Evolutionary conservation across 2,797 vertebrate genomes (phyloP), one percentile per base, ranked within the genome.

Genomic region (Hydrocynus forskahlii): DNA sequence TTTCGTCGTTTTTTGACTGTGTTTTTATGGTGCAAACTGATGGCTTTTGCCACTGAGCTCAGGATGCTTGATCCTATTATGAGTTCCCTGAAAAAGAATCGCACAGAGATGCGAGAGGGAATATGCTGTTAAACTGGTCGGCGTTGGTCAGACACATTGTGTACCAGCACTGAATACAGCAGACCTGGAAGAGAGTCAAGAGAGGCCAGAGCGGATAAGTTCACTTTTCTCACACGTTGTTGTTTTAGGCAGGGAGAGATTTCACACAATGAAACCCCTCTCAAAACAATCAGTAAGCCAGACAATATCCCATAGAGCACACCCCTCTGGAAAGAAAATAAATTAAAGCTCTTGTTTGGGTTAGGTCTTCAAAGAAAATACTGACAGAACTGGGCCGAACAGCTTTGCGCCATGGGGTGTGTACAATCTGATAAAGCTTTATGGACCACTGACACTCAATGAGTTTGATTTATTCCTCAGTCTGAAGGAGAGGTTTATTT

Each of bases 331-430:
- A 91, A 93, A 89, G 87, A 93, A 93, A 93, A 93, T 92, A 91
- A 94, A 92, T 90, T 78, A 88, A 91, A 90, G 88, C 89, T 89
- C 78, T 87, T 93, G 91, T 94, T 93, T 93, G 90, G 91, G 89
- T 92, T 92, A 88, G 81, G 89, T 90, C 76, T 78, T 86, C 74
- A 83, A 89, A 89, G 78, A 87, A 89, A 92, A 91, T 91, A 91
- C 89, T 91, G 90, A 85, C 86, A 40, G 35, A 85, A 87, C 62
- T 76, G 63, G 62, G 72, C 43, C 6, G 52, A 81, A 79, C 69
- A 72, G 79, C 63, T 69, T 43, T 75, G 72, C 38, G 66, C 84
- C 72, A 52, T 78, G 50, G 69, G 76, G 66, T 78, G 83, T 71
- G 57, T 68, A 38, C 57, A 70, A 68, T 52, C 74, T 71, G 21